Evolutionary conservation across 2,113 vertebrate genomes (phyloP).

Genomic region (Solea solea): DNA sequence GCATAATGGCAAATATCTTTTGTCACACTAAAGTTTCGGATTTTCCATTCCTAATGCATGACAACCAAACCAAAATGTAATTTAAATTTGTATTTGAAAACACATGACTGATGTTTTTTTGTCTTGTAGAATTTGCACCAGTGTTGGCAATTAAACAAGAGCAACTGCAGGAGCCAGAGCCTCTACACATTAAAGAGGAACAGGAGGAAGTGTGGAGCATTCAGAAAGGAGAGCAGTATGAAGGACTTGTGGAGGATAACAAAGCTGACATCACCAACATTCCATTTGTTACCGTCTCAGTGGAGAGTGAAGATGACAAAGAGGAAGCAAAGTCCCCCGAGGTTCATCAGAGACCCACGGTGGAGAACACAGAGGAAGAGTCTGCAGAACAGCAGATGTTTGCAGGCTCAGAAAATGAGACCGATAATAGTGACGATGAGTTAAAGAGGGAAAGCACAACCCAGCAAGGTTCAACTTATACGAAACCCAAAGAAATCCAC

Average conservation of each 20-base stretch:
- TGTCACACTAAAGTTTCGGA: too few species aligned
- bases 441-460: neutral
- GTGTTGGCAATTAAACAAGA: constrained; percentile 27
- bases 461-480: neutral
- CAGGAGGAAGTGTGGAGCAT: constrained; percentile 20
- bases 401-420: constrained; percentile 1
- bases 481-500: neutral
- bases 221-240: neutral
- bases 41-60: too few species aligned
- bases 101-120: neutral
- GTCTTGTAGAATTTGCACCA: neutral
- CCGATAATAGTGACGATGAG: constrained; percentile 2
- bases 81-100: too few species aligned
- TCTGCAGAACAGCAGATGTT: neutral
- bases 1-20: too few species aligned
- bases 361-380: neutral
- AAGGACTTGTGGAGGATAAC: neutral
- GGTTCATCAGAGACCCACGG: constrained; percentile 18
- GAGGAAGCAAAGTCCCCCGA: constrained; percentile 14
- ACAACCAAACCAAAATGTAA: too few species aligned
- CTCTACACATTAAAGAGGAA: constrained; percentile 27
- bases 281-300: neutral
- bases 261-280: constrained; percentile 3
- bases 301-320: constrained; percentile 30
- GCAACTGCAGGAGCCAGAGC: constrained; percentile 12